A percentile compares a stretch with the other conserved stretches of the same genome.
These are phyloP conservation scores for Lepidonotus clava DNA, from an alignment of 2,888 invertebrate genomes.

Conservation along the genomic window DNA sequence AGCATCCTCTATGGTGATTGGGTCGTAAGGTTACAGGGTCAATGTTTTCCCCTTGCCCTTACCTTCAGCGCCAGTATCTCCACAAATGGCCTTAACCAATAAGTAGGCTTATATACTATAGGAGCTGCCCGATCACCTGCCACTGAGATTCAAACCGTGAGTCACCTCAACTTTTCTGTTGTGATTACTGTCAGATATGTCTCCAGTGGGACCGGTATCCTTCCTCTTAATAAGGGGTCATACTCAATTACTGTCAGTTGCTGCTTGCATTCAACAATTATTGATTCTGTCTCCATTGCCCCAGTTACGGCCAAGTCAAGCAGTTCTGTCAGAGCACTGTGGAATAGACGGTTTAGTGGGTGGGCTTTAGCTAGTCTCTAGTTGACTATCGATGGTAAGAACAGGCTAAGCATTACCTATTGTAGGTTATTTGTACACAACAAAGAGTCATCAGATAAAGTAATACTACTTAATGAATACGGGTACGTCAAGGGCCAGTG, in stretches of 20 bases:
- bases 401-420: background rate
- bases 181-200: slow-evolving; percentile 13
- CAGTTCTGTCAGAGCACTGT: background rate
- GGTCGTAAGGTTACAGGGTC: no score
- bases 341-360: background rate
- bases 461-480: slow-evolving; percentile 46
- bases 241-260: background rate
- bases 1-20: no score
- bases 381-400: background rate
- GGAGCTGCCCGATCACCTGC: background rate
- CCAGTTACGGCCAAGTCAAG: background rate
- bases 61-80: no score
- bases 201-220: background rate
- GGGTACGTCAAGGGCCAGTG: slow-evolving; percentile 2
- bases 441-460: slow-evolving; percentile 22
- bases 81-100: no score
- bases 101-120: no score
- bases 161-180: background rate
- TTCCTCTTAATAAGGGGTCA: background rate
- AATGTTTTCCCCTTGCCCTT: no score
- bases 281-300: background rate
- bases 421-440: slow-evolving; percentile 38
- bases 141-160: background rate
- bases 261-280: background rate
- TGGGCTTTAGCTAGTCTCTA: background rate